A percentile compares a stretch with the other conserved stretches of the same genome.
Evolutionary conservation across 2,113 vertebrate species (phyloP).

Genomic region (Aldabrachelys gigantea): DNA sequence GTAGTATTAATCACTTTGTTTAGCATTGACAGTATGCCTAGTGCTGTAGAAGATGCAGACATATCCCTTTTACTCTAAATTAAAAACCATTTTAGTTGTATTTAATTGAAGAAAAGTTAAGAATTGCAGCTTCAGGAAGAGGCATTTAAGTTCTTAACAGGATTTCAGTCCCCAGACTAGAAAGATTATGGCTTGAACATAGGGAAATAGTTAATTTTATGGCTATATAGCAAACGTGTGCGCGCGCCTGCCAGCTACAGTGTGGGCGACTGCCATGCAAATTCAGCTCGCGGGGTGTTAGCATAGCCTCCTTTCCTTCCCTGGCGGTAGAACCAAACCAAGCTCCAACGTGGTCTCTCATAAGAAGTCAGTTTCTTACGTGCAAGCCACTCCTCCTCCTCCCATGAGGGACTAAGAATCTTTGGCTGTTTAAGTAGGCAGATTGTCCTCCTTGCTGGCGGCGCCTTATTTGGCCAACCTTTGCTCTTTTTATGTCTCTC

Average conservation of each 20-base stretch:
- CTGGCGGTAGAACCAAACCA: not conserved
- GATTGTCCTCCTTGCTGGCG: slow-evolving; percentile 17
- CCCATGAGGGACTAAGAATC: not conserved
- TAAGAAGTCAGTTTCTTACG: not conserved
- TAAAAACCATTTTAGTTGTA: not conserved
- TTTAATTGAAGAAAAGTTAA: not conserved
- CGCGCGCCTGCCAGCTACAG: not conserved
- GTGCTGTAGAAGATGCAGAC: not conserved
- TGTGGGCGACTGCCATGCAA: not conserved
- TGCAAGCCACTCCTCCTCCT: not conserved
- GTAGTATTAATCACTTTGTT: not conserved
- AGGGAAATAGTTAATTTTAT: slow-evolving; percentile 28
- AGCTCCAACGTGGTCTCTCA: not conserved
- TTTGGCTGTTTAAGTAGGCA: not conserved
- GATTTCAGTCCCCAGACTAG: not conserved
- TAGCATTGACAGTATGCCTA: not conserved
- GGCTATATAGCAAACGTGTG: not conserved
- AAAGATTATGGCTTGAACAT: slow-evolving; percentile 43
- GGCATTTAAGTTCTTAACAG: slow-evolving; percentile 17
- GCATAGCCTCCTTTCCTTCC: not conserved
- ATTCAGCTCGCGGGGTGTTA: too few species aligned
- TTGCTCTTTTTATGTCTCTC: not conserved
- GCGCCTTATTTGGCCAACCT: not conserved
- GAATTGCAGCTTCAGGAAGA: slow-evolving; percentile 18
- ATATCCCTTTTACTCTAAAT: not conserved